Base-by-base conservation (phyloP, 2,797 vertebrate species). In the Atherinosoma microstoma region DNA sequence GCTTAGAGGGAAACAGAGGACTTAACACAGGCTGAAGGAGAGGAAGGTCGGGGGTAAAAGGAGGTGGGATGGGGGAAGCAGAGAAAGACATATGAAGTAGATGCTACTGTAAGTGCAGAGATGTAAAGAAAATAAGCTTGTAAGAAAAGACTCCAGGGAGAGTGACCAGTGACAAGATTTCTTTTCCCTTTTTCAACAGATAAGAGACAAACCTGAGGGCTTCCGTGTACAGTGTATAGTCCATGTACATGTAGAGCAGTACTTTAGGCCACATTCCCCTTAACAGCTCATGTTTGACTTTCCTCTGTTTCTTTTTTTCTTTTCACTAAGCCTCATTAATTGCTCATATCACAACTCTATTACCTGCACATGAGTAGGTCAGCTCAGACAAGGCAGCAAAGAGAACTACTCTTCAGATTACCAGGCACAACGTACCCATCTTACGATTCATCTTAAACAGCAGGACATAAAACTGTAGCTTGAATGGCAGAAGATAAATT, bases 41-140 rank as follows among this genome's bases (percentile, higher is more conserved):
- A 36, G 18, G 66, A 63, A 45, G 67, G 47, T 49, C 34, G 16
- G 49, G 42, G 49, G 22, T 22, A 35, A 57, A 57, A 29, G 61
- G 24, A 24, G 32, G 47, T 3, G 2, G 34, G 32, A 51, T 4
- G 42, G 51, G 32, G 29, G 54, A 1, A 34, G 2, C 5, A 56
- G 64, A 60, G 64, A 47, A 77, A 68, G 63, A 76, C 63, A 71
- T 73, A 75, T 78, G 76, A 87, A 84, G 79, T 83, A 79, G 70
- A 82, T 67, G 63, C 65, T 84, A 27, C 24, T 27, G 24, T 27
- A 82, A 84, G 82, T 80, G 76, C 75, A 68, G 70, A 82, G 78
- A 87, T 78, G 78, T 87, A 72, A 78, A 73, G 78, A 82, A 86
- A 87, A 85, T 67, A 79, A 79, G 40, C 73, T 67, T 73, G 74